These are phyloP conservation scores for Camelus dromedarius DNA, from an alignment of 2,113 vertebrate species.

Conservation along the genomic window DNA sequence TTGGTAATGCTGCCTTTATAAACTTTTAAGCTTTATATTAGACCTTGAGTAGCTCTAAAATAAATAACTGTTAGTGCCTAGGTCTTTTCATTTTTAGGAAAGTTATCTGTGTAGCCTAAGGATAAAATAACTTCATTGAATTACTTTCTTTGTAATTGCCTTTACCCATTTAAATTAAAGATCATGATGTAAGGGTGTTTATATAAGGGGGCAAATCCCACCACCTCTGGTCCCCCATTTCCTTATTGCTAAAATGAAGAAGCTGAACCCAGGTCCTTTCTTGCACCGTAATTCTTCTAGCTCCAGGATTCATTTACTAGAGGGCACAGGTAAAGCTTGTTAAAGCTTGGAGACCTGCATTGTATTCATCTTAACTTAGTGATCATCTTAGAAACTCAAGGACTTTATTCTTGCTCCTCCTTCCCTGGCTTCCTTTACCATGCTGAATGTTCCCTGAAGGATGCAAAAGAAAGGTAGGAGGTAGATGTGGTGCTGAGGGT, in stretches of 20 bases:
- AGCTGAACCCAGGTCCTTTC: not conserved
- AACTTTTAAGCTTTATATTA: slow-evolving; percentile 42
- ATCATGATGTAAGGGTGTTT: not conserved
- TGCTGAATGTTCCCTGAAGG: not conserved
- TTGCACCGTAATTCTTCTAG: not conserved
- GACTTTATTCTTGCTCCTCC: not conserved
- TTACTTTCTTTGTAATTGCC: slow-evolving; percentile 30
- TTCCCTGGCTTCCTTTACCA: not conserved
- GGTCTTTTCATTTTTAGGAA: not conserved
- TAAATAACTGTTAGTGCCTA: not conserved
- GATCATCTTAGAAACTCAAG: not conserved
- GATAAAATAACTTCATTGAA: not conserved
- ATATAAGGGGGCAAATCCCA: not conserved
- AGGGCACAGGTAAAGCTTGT: not conserved
- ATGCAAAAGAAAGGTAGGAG: not conserved
- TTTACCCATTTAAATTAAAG: slow-evolving; percentile 48
- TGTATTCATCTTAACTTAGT: slow-evolving; percentile 4
- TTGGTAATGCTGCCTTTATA: slow-evolving; percentile 27
- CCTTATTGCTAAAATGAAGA: slow-evolving; percentile 43
- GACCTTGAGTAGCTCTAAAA: not conserved
- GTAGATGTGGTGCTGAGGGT: not conserved
- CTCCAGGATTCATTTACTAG: not conserved
- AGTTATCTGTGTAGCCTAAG: not conserved
- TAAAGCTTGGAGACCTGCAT: not conserved
- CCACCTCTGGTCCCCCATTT: not conserved